Evolutionary conservation across 2,797 vertebrate genomes (phyloP), one percentile per base, ranked within the genome.

Genomic region (Netta rufina): DNA sequence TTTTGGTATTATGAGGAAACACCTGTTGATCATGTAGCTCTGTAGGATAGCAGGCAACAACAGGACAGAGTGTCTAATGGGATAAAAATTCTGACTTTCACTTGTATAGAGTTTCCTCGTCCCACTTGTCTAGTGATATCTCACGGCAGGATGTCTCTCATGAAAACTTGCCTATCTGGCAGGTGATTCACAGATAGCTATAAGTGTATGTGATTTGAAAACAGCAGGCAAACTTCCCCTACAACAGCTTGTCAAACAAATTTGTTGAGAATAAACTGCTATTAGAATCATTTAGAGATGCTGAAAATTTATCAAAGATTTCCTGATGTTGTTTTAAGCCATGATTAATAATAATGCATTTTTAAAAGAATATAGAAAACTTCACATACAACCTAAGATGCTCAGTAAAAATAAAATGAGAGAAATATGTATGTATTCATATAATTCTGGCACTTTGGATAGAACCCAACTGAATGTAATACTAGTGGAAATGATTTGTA

Each of bases 161-260:
- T 84, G 70, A 90, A 92, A 95, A 90, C 81, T 86, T 75, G 83
- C 33, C 2, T 62, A 56, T 61, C 70, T 91, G 73, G 60, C 89
- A 96, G 85, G 95, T 91, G 92, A 96, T 94, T 91, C 47, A 62
- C 62, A 90, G 73, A 49, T 54, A 96, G 39, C 58, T 93, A 33
- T 92, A 91, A 84, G 80, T 51, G 24, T 60, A 88, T 91, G 67
- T 67, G 79, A 91, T 96, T 91, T 93, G 84, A 84, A 91, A 95
- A 64, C 87, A 90, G 91, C 89, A 88, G 82, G 87, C 14, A 58
- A 73, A 79, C 58, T 76, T 92, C 39, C 64, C 82, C 77, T 81
- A 61, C n/a, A 88, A 38, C 67, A 88, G 54, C 69, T 81, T 88
- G 36, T 87, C n/a, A 62, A 87, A 84, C 15, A 45, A 53, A 67